These are phyloP conservation scores for Cavia aperea DNA, from an alignment of 2,113 vertebrate genomes.

Conservation along the genomic window DNA sequence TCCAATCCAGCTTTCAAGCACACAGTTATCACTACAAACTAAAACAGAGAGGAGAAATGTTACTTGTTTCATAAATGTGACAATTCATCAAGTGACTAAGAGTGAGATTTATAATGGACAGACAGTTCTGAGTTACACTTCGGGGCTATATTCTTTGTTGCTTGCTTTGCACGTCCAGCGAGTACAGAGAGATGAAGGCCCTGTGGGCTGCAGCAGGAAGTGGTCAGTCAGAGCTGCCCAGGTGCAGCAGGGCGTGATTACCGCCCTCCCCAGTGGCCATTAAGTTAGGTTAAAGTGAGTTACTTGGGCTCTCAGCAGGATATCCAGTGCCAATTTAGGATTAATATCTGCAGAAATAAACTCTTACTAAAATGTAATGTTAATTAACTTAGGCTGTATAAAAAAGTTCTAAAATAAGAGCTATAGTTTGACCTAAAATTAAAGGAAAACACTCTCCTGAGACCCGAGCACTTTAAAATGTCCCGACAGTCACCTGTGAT, in stretches of 20 bases:
- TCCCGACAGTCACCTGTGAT: not conserved
- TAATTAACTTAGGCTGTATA: not conserved
- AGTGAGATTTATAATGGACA: not conserved
- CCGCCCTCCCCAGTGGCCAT: not conserved
- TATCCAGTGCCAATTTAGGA: not conserved
- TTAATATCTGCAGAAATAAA: not conserved
- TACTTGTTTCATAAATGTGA: not conserved
- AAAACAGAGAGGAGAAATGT: slow-evolving; percentile 60
- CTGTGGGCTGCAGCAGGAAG: rapidly evolving
- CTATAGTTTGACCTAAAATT: not conserved
- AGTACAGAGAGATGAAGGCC: not conserved
- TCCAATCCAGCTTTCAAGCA: slow-evolving; percentile 98
- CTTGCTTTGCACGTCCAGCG: not conserved
- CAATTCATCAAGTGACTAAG: not conserved
- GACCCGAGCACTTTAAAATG: not conserved
- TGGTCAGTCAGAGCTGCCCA: rapidly evolving
- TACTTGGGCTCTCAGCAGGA: not conserved
- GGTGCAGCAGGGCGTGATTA: rapidly evolving
- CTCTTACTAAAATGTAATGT: not conserved
- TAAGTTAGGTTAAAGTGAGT: not conserved
- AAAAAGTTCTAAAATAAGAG: not conserved
- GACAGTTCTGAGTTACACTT: not conserved
- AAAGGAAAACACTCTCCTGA: not conserved
- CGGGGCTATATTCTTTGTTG: not conserved
- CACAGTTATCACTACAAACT: slow-evolving; percentile 99